These are phyloP conservation scores for Megathymus violae DNA, from an alignment of 1,140 invertebrate species.

Conservation along the genomic window DNA sequence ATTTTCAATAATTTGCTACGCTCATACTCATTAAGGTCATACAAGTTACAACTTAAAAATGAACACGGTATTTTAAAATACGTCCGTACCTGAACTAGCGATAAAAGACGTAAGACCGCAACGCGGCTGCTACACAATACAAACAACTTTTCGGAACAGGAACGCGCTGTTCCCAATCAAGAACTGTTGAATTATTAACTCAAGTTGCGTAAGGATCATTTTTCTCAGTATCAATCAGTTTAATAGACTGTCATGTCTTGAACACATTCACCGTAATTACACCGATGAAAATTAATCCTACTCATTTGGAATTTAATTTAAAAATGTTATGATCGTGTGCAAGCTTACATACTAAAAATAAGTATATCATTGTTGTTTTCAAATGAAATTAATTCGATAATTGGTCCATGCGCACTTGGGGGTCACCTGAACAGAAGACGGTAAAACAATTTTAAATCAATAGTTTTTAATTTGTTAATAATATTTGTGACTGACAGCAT, in stretches of 20 bases:
- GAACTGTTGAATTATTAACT: neutral
- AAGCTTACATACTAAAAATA: neutral
- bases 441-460: slow-evolving; percentile 76
- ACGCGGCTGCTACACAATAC: too few relatives aligned
- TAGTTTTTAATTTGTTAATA: slow-evolving; percentile 67
- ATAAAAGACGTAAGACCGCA: too few relatives aligned
- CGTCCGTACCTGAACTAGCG: too few relatives aligned
- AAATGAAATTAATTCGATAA: slow-evolving; percentile 51
- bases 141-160: too few relatives aligned
- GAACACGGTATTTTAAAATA: too few relatives aligned
- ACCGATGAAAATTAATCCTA: too few relatives aligned
- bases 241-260: slow-evolving; percentile 4
- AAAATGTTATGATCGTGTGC: too few relatives aligned
- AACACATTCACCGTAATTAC: neutral
- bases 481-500: slow-evolving; percentile 81
- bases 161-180: slow-evolving; percentile 1
- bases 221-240: neutral
- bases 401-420: slow-evolving; percentile 75
- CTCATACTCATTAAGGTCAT: too few relatives aligned
- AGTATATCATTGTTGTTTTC: slow-evolving; percentile 14
- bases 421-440: slow-evolving; percentile 79
- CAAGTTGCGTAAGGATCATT: neutral
- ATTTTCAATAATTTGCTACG: too few relatives aligned
- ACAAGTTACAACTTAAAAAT: too few relatives aligned
- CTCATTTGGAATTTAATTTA: slow-evolving; percentile 26